Conservation (phyloP, 2,888 invertebrate species). For the Cheilosia scutellata region DNA sequence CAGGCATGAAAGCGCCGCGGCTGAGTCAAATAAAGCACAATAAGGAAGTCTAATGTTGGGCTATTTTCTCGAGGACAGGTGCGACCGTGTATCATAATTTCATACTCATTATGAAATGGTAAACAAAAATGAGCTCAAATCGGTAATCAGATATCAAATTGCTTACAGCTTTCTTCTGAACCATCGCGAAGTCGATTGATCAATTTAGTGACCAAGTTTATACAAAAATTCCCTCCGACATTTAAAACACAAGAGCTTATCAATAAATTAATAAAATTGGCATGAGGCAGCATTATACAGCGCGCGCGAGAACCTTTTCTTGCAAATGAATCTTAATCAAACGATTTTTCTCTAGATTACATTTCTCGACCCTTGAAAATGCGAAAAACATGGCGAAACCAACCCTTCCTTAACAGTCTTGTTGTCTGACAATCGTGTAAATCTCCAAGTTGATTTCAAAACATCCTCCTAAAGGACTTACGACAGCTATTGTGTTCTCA, state of each 20-base stretch:
- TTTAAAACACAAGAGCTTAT: neutral
- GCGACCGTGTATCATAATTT: too few relatives aligned
- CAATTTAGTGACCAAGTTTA: too few relatives aligned
- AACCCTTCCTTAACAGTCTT: slow-evolving; percentile 45
- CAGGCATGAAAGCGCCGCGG: too few relatives aligned
- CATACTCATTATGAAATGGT: too few relatives aligned
- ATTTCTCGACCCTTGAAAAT: slow-evolving; percentile 3
- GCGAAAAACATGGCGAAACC: neutral
- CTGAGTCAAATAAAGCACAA: too few relatives aligned
- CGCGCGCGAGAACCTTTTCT: neutral
- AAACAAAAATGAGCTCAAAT: too few relatives aligned
- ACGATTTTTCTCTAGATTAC: neutral
- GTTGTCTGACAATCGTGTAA: slow-evolving; percentile 39
- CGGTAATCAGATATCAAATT: too few relatives aligned
- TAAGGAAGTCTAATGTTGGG: too few relatives aligned
- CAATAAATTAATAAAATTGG: slow-evolving; percentile 1
- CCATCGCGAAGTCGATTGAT: too few relatives aligned
- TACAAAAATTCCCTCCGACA: too few relatives aligned
- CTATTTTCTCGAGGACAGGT: too few relatives aligned
- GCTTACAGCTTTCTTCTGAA: too few relatives aligned
- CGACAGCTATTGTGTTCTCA: slow-evolving; percentile 37
- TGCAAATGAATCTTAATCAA: slow-evolving; percentile 30
- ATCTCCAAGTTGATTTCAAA: slow-evolving; percentile 30
- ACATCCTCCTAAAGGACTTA: slow-evolving; percentile 41
- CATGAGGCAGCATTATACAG: neutral